These are phyloP conservation scores for Onychorhynchus coronatus DNA, from an alignment of 2,113 vertebrate species.

Conservation along the genomic window DNA sequence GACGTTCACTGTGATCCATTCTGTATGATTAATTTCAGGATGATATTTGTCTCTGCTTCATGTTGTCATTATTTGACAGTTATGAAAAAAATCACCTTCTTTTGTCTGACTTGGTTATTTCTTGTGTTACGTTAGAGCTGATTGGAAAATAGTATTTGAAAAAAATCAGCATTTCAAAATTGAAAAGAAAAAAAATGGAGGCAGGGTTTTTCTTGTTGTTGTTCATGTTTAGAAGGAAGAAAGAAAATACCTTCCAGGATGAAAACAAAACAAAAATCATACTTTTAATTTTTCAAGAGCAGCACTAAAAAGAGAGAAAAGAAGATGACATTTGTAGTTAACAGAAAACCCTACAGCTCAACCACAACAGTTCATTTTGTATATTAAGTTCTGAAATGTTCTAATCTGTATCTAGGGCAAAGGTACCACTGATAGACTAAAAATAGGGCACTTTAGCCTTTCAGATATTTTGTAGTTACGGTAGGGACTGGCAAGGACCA, in stretches of 20 bases:
- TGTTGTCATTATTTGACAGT: slow-evolving; percentile 12
- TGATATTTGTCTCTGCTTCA: neutral
- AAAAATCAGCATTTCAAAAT: neutral
- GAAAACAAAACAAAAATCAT: neutral
- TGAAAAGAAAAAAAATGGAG: neutral
- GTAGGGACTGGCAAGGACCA: neutral
- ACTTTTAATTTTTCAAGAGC: neutral
- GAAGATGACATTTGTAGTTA: neutral
- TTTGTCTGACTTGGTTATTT: neutral
- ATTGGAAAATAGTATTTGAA: neutral
- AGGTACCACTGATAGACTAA: neutral
- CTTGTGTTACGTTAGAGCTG: neutral
- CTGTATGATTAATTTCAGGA: slow-evolving; percentile 6
- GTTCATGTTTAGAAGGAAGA: neutral
- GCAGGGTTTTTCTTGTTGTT: neutral
- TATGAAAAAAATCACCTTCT: neutral
- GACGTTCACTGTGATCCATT: neutral
- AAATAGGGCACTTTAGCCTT: neutral
- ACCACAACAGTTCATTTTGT: fast-evolving
- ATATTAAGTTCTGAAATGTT: neutral
- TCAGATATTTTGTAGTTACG: neutral
- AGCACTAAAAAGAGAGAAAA: neutral
- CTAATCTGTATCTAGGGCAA: neutral
- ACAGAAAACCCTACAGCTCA: neutral
- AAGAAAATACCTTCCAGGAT: neutral